Base-by-base conservation (phyloP, 2,797 vertebrate species). In the Alauda arvensis region DNA sequence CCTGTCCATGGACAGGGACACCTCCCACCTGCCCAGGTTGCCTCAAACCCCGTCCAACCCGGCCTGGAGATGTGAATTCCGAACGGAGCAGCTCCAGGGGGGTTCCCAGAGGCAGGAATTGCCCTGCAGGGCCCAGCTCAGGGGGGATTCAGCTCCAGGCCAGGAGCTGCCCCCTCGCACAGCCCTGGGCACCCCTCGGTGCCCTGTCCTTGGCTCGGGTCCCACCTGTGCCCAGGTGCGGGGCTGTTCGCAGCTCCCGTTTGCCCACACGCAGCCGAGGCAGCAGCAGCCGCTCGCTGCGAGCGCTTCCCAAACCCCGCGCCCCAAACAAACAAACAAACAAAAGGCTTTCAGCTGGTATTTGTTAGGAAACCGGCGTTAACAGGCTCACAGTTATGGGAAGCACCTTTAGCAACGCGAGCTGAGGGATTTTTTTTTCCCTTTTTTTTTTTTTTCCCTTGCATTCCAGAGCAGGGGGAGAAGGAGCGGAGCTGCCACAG, bases 301-400 rank as follows among this genome's bases (percentile, higher is more conserved):
- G 34, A 79, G 61, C 13, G 69, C 82, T 94, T 89, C 25, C 25
- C 29, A 87, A 84, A 83, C 42, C 68, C 53, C 60, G 7, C 18
- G 59, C 68, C 83, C 85, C 81, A 87, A 94, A 55, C 89, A 93
- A 95, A 85, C 89, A 89, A 93, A 91, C 90, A 56, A 89, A 93
- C 88, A 56, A 69, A 90, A 43, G 83, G 10, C 77, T 78, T 82
- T 91, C 94, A 94, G 91, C 91, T 80, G 93, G 63, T 84, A 78
- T 92, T 93, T 92, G 93, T 86, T 80, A 52, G 81, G 68, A 86
- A 93, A 91, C 70, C 53, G 1, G 53, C 66, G 71, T 29, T 91
- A 74, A 78, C 79, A 81, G 77, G 56, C 83, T 91, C 67, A 28
- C 71, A 34, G 43, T 33, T 77, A 34, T 13, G 48, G 34, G 80